Evolutionary conservation across 2,113 vertebrate species (phyloP), one percentile per base, ranked within the genome.

Genomic region (Ophthalmolycus amberensis): DNA sequence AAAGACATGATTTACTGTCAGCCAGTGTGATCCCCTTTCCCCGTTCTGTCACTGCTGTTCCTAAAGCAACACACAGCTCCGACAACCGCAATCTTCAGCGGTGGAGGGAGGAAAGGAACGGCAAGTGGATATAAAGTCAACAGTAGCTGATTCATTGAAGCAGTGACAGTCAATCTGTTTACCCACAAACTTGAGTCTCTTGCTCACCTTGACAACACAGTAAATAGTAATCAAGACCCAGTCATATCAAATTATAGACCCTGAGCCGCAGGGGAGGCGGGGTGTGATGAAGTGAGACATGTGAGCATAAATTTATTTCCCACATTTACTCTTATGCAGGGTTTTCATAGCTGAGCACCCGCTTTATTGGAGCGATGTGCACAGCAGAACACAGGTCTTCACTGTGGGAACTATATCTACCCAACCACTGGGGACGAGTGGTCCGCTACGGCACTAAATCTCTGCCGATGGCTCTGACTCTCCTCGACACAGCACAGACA

Each of bases 221-320:
- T 91, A 89, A 93, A 91, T 83, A 86, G 75, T 69, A 88, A 90
- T 92, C 85, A 91, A 75, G 79, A 64, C n/a, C 56, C 72, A 79
- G 87, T 85, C 74, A 82, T 88, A 74, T 85, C 84, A 89, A 87
- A 89, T 92, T 84, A 93, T 46, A 82, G 72, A 75, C 71, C 62
- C 78, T n/a, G 71, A 69, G 83, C 59, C 2, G 44, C 34, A 59
- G 18, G 37, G 60, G 63, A 68, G 80, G 38, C 54, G 70, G 16
- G 29, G n/a, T 42, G 80, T 68, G 73, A 85, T 56, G 75, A 82
- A 72, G 78, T 72, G 80, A 85, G 62, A 85, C 75, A 14, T 74
- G 25, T 48, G 52, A 83, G 80, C 75, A 62, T 67, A 68, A 58
- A 84, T 89, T 87, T 89, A 84, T 86, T 89, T 70, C 74, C 66